Evolutionary conservation across 1,140 invertebrate species (phyloP), one percentile per base, ranked within the genome.

Genomic region (Phymorhynchus buccinoides): DNA sequence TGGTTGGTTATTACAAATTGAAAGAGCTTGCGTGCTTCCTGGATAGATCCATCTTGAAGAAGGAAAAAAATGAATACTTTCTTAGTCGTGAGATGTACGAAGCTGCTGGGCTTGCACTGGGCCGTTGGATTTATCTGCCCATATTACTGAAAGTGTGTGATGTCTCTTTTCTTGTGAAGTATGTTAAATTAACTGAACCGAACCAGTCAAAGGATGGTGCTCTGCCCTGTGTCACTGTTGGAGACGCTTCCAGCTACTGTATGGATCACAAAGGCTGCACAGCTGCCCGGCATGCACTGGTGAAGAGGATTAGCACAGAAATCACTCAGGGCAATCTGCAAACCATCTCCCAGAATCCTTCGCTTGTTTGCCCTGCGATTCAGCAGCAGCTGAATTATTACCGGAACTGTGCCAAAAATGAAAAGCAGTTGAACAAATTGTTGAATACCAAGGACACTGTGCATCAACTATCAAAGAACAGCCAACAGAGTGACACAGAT

Each of bases 91-190:
- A 71, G 0, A n/a, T 83, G 4, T 83, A 83, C 66, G 81, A 83
- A 22, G 81, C 81, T 71, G 48, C 30, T 1, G 81, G 81, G n/a
- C 81, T 83, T 22, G 81, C 81, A 44, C 16, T 83, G 0, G 81
- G 81, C 3, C 56, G 81, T 27, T 56, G 37, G 3, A 44, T 71
- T 42, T 27, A 18, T 18, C 27, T 83, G 62, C 81, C 81, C 12
- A 71, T 73, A 27, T 16, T 83, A 39, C 81, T 83, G 27, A 83
- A 62, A 16, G 30, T 83, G 12, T 83, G 81, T 44, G 81, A 83
- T 39, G 27, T 83, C 7, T n/a, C n/a, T 3, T 83, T 83, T 41
- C 66, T 83, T 14, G 62, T 42, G 32, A n/a, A 32, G 39, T 44
- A 83, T 42, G 62, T 83, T 18, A 62, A 62, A 9, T 18, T 32